Percentiles rank a stretch among this genome's conserved stretches.
Evolutionary conservation across 1,140 invertebrate genomes (phyloP).

Genomic region (Papilio xuthus): DNA sequence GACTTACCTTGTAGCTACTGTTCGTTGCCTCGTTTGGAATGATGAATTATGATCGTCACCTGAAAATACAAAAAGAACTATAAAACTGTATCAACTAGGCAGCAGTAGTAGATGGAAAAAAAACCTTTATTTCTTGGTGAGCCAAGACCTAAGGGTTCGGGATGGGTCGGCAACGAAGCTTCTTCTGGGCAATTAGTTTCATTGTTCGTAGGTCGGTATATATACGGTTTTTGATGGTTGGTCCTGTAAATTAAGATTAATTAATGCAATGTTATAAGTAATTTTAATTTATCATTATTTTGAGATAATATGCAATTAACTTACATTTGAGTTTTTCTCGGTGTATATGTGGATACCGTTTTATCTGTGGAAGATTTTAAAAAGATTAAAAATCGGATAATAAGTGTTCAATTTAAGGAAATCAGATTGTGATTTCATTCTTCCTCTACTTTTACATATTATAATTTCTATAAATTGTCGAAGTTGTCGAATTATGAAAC

Average conservation of each 20-base stretch:
- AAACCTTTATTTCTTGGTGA: neutral
- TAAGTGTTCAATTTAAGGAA: neutral
- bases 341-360: slow-evolving; percentile 19
- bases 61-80: neutral
- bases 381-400: neutral
- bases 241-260: neutral
- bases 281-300: too few species aligned
- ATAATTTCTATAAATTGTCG: too few species aligned
- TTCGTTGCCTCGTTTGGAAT: neutral
- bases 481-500: neutral
- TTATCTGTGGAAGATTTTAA: neutral
- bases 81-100: neutral
- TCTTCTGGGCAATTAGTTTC: slow-evolving; percentile 15
- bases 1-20: neutral
- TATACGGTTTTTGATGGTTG: slow-evolving; percentile 3
- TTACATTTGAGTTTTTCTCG: slow-evolving; percentile 22
- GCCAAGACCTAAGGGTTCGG: neutral
- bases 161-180: neutral
- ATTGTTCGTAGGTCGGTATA: neutral
- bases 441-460: too few species aligned
- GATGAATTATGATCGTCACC: neutral
- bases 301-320: neutral
- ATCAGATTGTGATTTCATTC: too few species aligned
- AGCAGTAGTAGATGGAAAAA: neutral
- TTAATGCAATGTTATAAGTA: neutral